Conservation (phyloP, 2,888 invertebrate genomes). For the Opisthograptis luteolata region DNA sequence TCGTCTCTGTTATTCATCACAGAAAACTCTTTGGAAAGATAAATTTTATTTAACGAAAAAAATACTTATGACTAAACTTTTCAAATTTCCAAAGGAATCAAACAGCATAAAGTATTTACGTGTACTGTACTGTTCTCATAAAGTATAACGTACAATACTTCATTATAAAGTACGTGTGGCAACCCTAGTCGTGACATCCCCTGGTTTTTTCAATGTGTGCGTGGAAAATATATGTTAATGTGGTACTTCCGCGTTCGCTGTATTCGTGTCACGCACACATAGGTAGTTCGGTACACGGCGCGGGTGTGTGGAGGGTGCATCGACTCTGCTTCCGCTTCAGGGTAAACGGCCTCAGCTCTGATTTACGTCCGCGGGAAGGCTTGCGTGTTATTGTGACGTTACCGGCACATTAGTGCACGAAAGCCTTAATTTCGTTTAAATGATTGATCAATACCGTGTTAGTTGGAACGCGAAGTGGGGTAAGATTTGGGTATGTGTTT, state of each 20-base stretch:
- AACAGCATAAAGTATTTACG: too few relatives aligned
- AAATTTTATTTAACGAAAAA: too few relatives aligned
- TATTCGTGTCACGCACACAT: constrained; percentile 72
- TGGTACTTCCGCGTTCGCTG: constrained; percentile 73
- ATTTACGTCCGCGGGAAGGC: constrained; percentile 73
- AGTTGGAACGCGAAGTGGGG: constrained; percentile 34
- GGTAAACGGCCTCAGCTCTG: constrained; percentile 78
- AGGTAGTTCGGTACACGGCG: constrained; percentile 19
- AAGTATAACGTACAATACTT: too few relatives aligned
- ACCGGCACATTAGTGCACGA: constrained; percentile 44
- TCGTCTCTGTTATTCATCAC: too few relatives aligned
- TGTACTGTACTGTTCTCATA: too few relatives aligned
- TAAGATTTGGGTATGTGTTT: constrained; percentile 17
- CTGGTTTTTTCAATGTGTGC: constrained; percentile 51
- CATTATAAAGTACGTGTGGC: too few relatives aligned
- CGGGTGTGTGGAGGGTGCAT: constrained; percentile 75
- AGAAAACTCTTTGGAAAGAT: too few relatives aligned
- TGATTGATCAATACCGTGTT: constrained; percentile 48
- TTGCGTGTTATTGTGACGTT: constrained; percentile 77
- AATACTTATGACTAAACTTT: too few relatives aligned
- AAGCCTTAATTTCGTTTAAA: constrained; percentile 46
- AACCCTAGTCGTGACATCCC: too few relatives aligned
- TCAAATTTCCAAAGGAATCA: too few relatives aligned
- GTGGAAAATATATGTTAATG: constrained; percentile 77
- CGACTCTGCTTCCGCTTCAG: constrained; percentile 78